Evolutionary conservation across 2,888 invertebrate genomes (phyloP).

Genomic region (Trimorus sp.): DNA sequence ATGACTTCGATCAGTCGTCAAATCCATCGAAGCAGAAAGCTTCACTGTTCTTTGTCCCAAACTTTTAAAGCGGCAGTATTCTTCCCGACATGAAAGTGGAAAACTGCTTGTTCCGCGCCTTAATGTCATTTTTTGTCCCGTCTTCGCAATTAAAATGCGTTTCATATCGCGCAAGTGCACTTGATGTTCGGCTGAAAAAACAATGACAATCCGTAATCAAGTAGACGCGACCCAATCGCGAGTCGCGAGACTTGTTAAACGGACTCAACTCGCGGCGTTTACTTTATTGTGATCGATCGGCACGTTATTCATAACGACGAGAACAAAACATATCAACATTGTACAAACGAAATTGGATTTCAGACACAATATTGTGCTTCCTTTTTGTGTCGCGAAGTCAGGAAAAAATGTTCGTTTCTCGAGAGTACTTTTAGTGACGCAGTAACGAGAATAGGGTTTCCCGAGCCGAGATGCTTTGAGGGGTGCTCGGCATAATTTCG

Average conservation of each 20-base stretch:
- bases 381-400: slow-evolving; percentile 60
- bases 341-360: slow-evolving; percentile 64
- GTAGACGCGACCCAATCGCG: background rate
- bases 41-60: too few relatives aligned
- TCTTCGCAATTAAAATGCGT: too few relatives aligned
- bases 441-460: slow-evolving; percentile 67
- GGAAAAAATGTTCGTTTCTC: slow-evolving; percentile 66
- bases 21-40: too few relatives aligned
- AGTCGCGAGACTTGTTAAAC: background rate
- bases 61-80: too few relatives aligned
- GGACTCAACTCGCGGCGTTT: background rate
- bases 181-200: too few relatives aligned
- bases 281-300: slow-evolving; percentile 33
- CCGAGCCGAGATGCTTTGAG: slow-evolving; percentile 66
- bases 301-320: slow-evolving; percentile 43
- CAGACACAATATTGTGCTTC: slow-evolving; percentile 63
- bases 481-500: slow-evolving; percentile 68
- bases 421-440: slow-evolving; percentile 67
- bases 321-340: slow-evolving; percentile 60
- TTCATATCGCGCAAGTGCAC: too few relatives aligned
- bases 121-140: too few relatives aligned
- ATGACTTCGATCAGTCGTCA: too few relatives aligned
- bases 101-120: too few relatives aligned
- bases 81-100: too few relatives aligned
- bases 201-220: background rate